A percentile compares a stretch with the other conserved stretches of the same genome.
phyloP scores from a whole-genome alignment of 2,113 vertebrate genomes.

The Ramphastos sulfuratus region DNA sequence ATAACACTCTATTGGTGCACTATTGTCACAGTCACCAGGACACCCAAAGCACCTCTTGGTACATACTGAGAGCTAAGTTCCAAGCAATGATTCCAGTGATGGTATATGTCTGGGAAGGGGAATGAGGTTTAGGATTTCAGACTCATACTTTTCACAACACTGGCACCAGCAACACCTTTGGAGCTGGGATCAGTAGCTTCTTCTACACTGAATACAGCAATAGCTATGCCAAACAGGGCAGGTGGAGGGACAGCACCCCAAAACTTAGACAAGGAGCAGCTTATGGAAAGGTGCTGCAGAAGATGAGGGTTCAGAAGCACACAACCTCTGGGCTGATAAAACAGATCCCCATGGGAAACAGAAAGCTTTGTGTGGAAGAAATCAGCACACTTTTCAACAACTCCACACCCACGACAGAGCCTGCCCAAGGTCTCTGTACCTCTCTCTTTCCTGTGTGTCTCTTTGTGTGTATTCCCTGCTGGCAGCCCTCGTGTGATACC shows the following conservation, averaged over 20 bases:
- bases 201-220: neutral
- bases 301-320: neutral
- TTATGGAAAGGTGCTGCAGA: neutral
- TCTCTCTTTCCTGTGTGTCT: neutral
- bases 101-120: neutral
- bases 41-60: conserved; percentile 27
- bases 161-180: neutral
- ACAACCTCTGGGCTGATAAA: neutral
- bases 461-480: neutral
- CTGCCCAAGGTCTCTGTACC: neutral
- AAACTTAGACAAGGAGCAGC: neutral
- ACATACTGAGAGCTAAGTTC: neutral
- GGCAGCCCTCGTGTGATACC: neutral
- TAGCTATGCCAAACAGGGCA: neutral
- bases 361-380: neutral
- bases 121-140: neutral
- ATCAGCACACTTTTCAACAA: neutral
- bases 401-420: neutral
- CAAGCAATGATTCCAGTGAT: neutral
- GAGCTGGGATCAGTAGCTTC: neutral
- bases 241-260: neutral
- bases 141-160: neutral
- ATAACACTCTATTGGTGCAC: neutral
- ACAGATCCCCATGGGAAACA: neutral
- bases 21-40: neutral